A percentile compares a stretch with the other conserved stretches of the same genome.
Evolutionary conservation across 2,113 vertebrate genomes (phyloP).

Genomic region (Beaufortia kweichowensis): DNA sequence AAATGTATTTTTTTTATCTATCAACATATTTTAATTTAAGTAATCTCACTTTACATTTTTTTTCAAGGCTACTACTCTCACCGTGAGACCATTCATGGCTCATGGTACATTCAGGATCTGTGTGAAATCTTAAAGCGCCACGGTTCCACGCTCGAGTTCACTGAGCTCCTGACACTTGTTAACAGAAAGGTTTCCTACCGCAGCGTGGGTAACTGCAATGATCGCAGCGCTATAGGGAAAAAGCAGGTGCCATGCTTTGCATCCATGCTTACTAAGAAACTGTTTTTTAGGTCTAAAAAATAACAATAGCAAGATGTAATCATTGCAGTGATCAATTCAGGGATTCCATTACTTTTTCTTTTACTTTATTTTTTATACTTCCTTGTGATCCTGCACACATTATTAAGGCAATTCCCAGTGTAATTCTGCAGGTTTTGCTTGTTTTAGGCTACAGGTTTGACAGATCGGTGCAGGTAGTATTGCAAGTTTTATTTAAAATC

Average conservation of each 20-base stretch:
- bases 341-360: neutral
- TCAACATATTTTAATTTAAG: neutral
- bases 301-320: neutral
- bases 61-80: constrained; percentile 92
- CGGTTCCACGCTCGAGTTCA: constrained; percentile 84
- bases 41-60: neutral
- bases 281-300: constrained; percentile 82
- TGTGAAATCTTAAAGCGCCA: constrained; percentile 80
- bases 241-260: constrained; percentile 96
- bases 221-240: constrained; percentile 80
- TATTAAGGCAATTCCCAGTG: neutral
- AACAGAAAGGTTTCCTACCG: constrained; percentile 90
- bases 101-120: constrained; percentile 96
- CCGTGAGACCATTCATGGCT: constrained; percentile 85
- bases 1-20: neutral
- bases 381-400: neutral
- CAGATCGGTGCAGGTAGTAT: neutral
- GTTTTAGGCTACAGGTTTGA: neutral
- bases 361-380: neutral
- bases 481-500: neutral
- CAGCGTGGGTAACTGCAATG: constrained; percentile 69
- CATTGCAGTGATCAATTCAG: neutral
- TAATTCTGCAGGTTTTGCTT: neutral
- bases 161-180: constrained; percentile 89
- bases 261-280: constrained; percentile 96